Percentiles rank a stretch among this genome's conserved stretches.
Conservation (phyloP, 2,797 vertebrate genomes). For the Anniella stebbinsi region DNA sequence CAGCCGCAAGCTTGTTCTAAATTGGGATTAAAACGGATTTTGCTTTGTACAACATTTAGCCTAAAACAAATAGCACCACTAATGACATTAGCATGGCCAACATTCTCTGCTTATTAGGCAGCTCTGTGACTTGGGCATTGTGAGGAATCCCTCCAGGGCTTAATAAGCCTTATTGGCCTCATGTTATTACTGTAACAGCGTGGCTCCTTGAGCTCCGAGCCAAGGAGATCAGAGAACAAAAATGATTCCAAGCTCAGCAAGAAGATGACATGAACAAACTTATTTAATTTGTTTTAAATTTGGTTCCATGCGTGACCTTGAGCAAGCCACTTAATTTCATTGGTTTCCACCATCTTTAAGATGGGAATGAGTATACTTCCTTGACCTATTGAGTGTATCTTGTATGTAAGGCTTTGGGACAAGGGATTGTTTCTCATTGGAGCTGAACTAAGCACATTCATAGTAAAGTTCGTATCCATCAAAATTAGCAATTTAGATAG, state of each 20-base stretch:
- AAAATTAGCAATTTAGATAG: slow-evolving; percentile 30
- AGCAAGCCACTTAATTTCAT: slow-evolving; percentile 24
- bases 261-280: slow-evolving; percentile 35
- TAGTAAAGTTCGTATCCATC: slow-evolving; percentile 16
- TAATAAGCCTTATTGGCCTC: not conserved
- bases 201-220: not conserved
- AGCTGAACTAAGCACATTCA: slow-evolving; percentile 31
- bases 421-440: not conserved
- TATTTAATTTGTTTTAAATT: slow-evolving; percentile 38
- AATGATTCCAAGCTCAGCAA: slow-evolving; percentile 21
- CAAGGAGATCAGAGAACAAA: slow-evolving; percentile 21
- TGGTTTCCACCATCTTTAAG: not conserved
- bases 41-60: slow-evolving; percentile 31
- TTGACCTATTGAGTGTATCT: slow-evolving; percentile 1
- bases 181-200: not conserved
- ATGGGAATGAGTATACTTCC: slow-evolving; percentile 8
- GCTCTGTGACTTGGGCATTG: not conserved
- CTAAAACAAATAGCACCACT: not conserved
- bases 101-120: slow-evolving; percentile 32
- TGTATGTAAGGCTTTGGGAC: not conserved
- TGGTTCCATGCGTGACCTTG: not conserved
- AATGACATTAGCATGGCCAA: not conserved
- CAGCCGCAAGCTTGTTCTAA: slow-evolving; percentile 13
- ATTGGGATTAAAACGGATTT: slow-evolving; percentile 27
- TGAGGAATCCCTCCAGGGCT: not conserved